phyloP scores from a whole-genome alignment of 1,140 invertebrate species.

The Drosophila kohkoa region DNA sequence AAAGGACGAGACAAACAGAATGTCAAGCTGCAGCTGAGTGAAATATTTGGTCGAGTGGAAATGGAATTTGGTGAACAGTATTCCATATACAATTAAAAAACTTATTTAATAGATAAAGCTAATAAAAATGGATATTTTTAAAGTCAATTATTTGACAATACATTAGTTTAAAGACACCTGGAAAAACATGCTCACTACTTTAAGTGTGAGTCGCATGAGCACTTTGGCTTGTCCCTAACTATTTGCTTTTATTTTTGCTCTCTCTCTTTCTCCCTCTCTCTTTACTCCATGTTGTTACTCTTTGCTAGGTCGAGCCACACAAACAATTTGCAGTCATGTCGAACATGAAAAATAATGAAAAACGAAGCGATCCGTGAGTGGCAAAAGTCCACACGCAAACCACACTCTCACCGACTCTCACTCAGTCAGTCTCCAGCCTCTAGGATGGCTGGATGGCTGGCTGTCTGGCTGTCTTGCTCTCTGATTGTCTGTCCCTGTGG shows the following conservation, averaged over 20 bases:
- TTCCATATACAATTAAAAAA: not conserved
- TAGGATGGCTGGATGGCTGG: not conserved
- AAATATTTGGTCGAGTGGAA: not conserved
- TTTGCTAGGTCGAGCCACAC: constrained; percentile 14
- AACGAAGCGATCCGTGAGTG: constrained; percentile 71
- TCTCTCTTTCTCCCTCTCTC: not conserved
- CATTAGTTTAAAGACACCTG: too few species aligned
- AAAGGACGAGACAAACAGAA: not conserved
- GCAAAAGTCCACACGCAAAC: constrained; percentile 9
- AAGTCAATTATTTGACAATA: too few species aligned
- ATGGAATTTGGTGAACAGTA: not conserved
- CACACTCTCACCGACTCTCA: constrained; percentile 24
- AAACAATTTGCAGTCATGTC: constrained; percentile 75
- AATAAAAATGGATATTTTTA: not conserved
- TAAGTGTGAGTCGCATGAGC: not conserved
- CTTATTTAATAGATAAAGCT: not conserved
- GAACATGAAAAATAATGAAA: constrained; percentile 79
- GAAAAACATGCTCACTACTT: not conserved
- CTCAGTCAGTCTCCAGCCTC: constrained; percentile 11
- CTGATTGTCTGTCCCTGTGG: not conserved
- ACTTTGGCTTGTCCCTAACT: not conserved
- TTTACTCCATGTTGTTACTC: constrained; percentile 11
- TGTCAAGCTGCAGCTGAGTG: not conserved
- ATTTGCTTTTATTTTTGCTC: not conserved
- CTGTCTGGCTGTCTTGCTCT: not conserved